phyloP scores from a whole-genome alignment of 2,797 vertebrate genomes.

The Pelodytes ibericus region DNA sequence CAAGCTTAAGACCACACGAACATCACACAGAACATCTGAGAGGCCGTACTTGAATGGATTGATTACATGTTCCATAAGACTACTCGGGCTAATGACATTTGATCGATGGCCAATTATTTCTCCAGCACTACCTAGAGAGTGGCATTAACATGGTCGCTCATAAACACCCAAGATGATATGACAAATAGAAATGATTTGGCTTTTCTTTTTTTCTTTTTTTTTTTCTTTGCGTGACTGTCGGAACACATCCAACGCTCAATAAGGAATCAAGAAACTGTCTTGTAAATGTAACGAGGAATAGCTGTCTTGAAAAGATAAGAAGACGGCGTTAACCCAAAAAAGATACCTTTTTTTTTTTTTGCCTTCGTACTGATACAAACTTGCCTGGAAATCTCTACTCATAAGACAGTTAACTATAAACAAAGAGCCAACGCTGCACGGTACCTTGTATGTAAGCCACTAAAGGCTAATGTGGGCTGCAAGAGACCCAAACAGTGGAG shows the following conservation, averaged over 20 bases:
- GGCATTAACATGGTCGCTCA: background rate
- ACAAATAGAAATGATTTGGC: constrained; percentile 13
- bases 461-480: too few relatives aligned
- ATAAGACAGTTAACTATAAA: too few relatives aligned
- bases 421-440: too few relatives aligned
- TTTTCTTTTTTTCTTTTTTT: too few relatives aligned
- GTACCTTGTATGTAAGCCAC: too few relatives aligned
- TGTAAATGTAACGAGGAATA: too few relatives aligned
- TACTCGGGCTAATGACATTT: constrained; percentile 8
- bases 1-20: background rate
- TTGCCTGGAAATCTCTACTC: too few relatives aligned
- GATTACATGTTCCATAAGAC: constrained; percentile 2
- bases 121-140: constrained; percentile 3
- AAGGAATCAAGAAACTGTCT: background rate
- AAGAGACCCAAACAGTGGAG: too few relatives aligned
- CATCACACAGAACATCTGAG: background rate
- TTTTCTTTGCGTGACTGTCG: background rate
- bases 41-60: constrained; percentile 15
- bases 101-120: constrained; percentile 18
- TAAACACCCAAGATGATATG: constrained; percentile 10
- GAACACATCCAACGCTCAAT: background rate
- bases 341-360: too few relatives aligned
- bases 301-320: too few relatives aligned
- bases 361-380: too few relatives aligned
- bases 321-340: too few relatives aligned